Base-by-base conservation (phyloP, 2,797 vertebrate genomes). In the Agapornis canus region DNA sequence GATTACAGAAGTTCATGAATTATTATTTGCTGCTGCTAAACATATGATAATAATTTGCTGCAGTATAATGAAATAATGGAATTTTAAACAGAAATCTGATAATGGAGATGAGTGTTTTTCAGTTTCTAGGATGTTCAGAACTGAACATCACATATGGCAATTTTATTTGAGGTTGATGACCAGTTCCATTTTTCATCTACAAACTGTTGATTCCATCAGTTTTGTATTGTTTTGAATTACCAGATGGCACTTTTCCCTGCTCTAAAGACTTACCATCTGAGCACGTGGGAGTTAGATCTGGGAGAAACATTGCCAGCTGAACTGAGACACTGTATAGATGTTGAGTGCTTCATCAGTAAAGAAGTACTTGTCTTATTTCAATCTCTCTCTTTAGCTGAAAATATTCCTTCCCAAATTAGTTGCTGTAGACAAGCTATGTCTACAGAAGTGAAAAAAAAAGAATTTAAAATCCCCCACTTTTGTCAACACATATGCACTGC, bases 171-270 rank as follows among this genome's bases (percentile, higher is more conserved):
- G 29, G 25, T 26, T 65, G 49, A 88, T 76, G 80, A 90, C 54
- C 82, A 86, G 26, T 63, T 88, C 61, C 25, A 83, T 75, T 91
- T 83, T 48, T 86, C 72, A 81, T 39, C 20, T 71, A 43, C 22
- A 72, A 65, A 40, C 87, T 85, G 22, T 0, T 88, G 61, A 69
- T 78, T 83, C 47, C 70, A 82, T 48, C 66, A 48, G 14, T 59
- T 90, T 84, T 60, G 42, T 49, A 71, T 27, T 73, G 69, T 57
- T 90, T 56, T 82, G 60, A 82, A 84, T 89, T 75, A 94, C 66
- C 81, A 95, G 75, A 95, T 86, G 85, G 73, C 56, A 95, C 13
- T 79, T 94, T 61, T 92, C 32, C 48, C 48, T 83, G 19, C 27
- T 71, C n/a, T 89, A 43, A 92, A 73, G 49, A 71, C 8, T 71